Base-by-base conservation (phyloP, 2,888 invertebrate genomes). In the Dynastes tityus region DNA sequence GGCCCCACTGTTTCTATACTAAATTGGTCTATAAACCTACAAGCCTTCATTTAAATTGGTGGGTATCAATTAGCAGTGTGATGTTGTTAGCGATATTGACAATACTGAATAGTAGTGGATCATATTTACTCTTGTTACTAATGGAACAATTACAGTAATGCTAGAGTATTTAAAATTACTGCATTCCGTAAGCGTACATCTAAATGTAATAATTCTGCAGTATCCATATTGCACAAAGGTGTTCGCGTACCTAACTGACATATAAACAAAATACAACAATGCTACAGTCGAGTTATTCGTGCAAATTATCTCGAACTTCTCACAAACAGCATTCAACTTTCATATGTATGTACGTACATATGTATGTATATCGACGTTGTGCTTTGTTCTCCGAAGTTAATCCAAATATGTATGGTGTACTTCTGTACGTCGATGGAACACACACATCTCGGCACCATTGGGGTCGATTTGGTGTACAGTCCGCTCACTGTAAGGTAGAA, bases 401-500 rank as follows among this genome's bases (percentile, higher is more conserved):
- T 58, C 55, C 55, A 22, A 22, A 58, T 58, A 16, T 16, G 5
- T 58, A 16, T 22, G 16, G 22, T n/a, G n/a, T 4, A 22, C 22
- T 22, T 58, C 22, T 11, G 11, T 58, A 16, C 55, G 16, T 9
- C 22, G 55, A 53, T 16, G 53, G 5, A 37, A 37, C 32, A 5
- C 32, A n/a, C 16, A 13, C n/a, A 45, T 45, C 53, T 5, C 53
- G 16, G 5, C 61, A 61, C 63, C 63, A 29, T 63, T 2, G 49
- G 11, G 32, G 86, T 84, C 84, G 85, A 85, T 84, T 84, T 85
- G 87, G 86, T 87, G 84, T 89, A 88, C 88, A 90, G 92, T 91
- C 93, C 92, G 91, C 93, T 95, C 96, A 96, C 96, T 96, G 96
- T 96, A 96, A 96, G 96, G 96, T 96, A 95, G 96, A 96, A 96